Evolutionary conservation across 2,113 vertebrate genomes (phyloP).

Genomic region (Caranx ignobilis): DNA sequence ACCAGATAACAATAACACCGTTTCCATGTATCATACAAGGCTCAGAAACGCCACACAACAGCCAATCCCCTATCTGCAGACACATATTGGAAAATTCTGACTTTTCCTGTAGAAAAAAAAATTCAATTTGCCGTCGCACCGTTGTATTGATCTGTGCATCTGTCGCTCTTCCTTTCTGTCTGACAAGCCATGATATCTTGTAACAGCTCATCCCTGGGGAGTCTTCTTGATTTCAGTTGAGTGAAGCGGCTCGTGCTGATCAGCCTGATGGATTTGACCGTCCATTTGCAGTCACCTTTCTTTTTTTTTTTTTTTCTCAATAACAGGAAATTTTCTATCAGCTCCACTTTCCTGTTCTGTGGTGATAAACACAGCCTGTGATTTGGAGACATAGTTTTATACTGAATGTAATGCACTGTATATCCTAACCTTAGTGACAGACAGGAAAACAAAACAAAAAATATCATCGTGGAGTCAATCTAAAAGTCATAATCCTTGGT

Average conservation of each 20-base stretch:
- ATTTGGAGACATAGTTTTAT: neutral
- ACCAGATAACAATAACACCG: constrained; percentile 35
- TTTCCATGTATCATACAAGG: constrained; percentile 14
- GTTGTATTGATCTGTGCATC: constrained; percentile 40
- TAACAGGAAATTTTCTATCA: constrained; percentile 19
- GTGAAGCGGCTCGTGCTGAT: constrained; percentile 15
- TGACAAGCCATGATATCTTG: constrained; percentile 39
- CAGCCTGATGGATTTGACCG: constrained; percentile 40
- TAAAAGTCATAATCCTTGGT: no score
- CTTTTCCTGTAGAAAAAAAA: constrained; percentile 25
- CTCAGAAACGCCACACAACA: neutral
- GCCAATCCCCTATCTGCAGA: neutral
- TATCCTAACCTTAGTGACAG: neutral
- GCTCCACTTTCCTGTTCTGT: neutral
- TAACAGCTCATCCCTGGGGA: constrained; percentile 34
- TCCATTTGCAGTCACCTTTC: constrained; percentile 31
- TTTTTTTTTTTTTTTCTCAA: constrained; percentile 1
- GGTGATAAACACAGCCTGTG: neutral
- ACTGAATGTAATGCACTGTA: neutral
- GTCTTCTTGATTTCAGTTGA: constrained; percentile 50
- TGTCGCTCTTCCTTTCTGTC: constrained; percentile 37
- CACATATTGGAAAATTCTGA: neutral
- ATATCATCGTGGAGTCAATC: no score
- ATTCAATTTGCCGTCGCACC: constrained; percentile 28
- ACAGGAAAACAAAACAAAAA: neutral